Evolutionary conservation across 2,888 invertebrate genomes (phyloP), one percentile per base, ranked within the genome.

Genomic region (Elmis aenea): DNA sequence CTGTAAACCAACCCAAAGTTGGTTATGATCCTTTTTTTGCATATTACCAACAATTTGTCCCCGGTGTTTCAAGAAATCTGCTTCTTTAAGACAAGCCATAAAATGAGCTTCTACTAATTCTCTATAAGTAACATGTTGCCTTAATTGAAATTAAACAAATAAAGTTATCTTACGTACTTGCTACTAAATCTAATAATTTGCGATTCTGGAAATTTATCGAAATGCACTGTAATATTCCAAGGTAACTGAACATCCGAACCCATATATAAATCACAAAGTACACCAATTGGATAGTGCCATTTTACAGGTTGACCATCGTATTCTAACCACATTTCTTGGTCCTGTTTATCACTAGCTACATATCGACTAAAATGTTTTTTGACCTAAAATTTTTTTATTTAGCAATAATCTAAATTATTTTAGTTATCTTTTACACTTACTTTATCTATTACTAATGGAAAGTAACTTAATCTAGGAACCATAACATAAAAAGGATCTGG

Each of bases 1-100:
- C 59, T 86, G 81, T 45, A 99, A 70, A 14, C 96, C 96, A 27
- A 85, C 74, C 96, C 96, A 99, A 8, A 99, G 72, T 59, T 95
- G 93, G 64, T 87, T 91, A 61, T 97, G 96, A 58, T 99, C 97
- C 63, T 93, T 93, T 60, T 93, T 92, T 59, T 91, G 91, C 92
- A 93, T 92, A 44, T 80, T 82, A 14, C 87, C 86, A 54, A 91
- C 86, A 10, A 93, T 81, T 67, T 87, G 86, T 4, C 91, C 87
- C 50, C 90, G 77, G 64, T 97, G 96, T 66, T 99, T 99, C 24
- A 99, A 70, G n/a, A 90, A 87, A 72, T 97, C 97, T 1, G 99
- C 97, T 72, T 99, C 99, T 69, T 99, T 99, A 5, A 99, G 74
- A 47, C 88, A 87, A 11, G 94, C 86, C 81, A 99, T 85, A 65